Base-by-base conservation (phyloP, 1,140 invertebrate genomes). In the Vollenhovia emeryi region DNA sequence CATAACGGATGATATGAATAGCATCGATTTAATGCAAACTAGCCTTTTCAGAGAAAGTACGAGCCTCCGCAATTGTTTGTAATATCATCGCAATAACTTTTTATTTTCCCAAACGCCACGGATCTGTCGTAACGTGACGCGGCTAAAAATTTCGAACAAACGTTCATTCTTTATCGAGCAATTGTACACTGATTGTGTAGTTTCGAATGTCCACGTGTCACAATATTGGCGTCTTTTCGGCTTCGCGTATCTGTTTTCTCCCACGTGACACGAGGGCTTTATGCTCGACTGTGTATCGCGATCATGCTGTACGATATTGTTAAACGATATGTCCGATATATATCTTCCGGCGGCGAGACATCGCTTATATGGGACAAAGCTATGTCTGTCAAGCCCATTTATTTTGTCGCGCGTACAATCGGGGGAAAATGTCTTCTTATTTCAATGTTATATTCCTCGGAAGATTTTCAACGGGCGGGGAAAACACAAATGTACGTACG, bases 251-350 rank as follows among this genome's bases (percentile, higher is more conserved):
- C 21, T 36, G 15, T 75, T 62, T n/a, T 62, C 36, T 27, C 5
- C 24, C 30, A 5, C 15, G 18, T 78, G 57, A 79, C 83, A 75
- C 48, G 27, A 45, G n/a, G n/a, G 21, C 68, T 64, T 11, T 45
- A 24, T 9, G n/a, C 21, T 27, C 18, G 48, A n/a, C 43, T 24
- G 33, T 60, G 71, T 52, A 69, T 52, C 55, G 36, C 64, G 84
- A 78, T 85, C 66, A n/a, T 50, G 48, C 21, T 45, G 75, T 33
- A 27, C 66, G 30, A 48, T 83, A 83, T 87, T 80, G 78, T 69
- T 74, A 83, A 75, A 83, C 86, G 76, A 87, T 87, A 87, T 75
- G 66, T 68, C 40, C 27, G 57, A 87, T 82, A 52, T 36, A 66
- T 78, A 78, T 78, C 75, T 64, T 78, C 43, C n/a, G 60, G 43